These are phyloP conservation scores for Papilio polyxenes DNA, from an alignment of 1,140 invertebrate species.

Conservation along the genomic window DNA sequence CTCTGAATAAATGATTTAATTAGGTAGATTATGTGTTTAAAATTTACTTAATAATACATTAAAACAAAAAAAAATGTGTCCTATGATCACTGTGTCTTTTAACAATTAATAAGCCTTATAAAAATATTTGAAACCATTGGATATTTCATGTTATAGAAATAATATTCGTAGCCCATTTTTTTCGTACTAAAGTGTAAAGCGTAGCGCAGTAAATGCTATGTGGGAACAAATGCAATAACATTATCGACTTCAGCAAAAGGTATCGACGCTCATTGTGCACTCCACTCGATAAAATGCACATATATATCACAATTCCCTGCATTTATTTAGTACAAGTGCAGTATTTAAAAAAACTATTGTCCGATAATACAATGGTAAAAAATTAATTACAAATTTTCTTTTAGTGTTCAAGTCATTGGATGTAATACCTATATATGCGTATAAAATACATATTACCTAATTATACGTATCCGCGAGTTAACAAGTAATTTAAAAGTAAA, in stretches of 20 bases:
- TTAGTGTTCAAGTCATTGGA: no score
- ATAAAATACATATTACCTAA: background rate
- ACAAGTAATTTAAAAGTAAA: background rate
- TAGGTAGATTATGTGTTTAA: no score
- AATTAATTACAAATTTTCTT: background rate
- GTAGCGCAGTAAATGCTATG: background rate
- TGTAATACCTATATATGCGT: no score
- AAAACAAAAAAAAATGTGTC: no score
- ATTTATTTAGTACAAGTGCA: background rate
- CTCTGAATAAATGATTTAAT: no score
- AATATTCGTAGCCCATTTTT: background rate
- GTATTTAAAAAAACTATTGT: background rate
- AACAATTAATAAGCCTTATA: no score
- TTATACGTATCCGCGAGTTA: background rate
- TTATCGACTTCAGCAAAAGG: background rate
- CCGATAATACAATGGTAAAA: background rate
- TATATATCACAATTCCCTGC: background rate
- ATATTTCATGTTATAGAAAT: background rate
- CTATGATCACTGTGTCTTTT: no score
- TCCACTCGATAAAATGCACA: background rate
- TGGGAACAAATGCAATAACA: constrained; percentile 9
- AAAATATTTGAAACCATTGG: no score
- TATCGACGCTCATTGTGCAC: background rate
- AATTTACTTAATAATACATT: no score
- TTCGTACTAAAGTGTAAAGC: background rate